Conservation (phyloP, 2,888 invertebrate species). For the Drosophila rubida region DNA sequence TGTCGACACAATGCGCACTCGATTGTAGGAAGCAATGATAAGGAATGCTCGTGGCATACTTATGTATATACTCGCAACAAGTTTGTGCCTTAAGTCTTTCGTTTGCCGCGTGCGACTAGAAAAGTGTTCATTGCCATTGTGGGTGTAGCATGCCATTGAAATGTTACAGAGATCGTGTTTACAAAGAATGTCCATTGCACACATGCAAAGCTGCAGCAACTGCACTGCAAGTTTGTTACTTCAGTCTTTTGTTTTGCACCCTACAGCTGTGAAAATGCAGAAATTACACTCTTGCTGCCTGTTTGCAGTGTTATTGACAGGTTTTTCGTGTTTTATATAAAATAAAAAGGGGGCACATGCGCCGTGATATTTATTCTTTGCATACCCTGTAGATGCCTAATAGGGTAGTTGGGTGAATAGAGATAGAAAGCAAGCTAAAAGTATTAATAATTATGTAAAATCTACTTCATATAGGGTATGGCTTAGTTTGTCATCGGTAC, state of each 20-base stretch:
- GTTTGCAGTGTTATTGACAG: constrained; percentile 24
- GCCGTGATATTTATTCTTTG: constrained; percentile 12
- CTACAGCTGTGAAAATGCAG: constrained; percentile 21
- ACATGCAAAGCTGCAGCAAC: background rate
- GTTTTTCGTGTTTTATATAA: constrained; percentile 50
- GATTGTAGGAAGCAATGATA: background rate
- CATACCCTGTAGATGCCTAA: constrained; percentile 18
- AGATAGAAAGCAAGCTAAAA: background rate
- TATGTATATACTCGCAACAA: background rate
- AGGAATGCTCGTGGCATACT: background rate
- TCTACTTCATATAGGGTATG: too few species aligned
- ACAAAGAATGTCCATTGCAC: background rate
- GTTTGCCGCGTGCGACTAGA: background rate
- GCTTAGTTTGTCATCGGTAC: background rate
- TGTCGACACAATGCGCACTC: background rate
- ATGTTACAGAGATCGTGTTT: background rate
- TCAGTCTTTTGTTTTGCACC: constrained; percentile 16
- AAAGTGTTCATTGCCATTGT: background rate
- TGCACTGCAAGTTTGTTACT: constrained; percentile 8
- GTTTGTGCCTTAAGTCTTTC: constrained; percentile 23
- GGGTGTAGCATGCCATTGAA: background rate
- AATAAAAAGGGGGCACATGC: constrained; percentile 29
- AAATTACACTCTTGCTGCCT: constrained; percentile 2
- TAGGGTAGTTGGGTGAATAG: background rate
- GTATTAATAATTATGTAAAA: too few species aligned